These are phyloP conservation scores for Schizaphis graminum DNA, from an alignment of 2,888 invertebrate genomes.

Conservation along the genomic window DNA sequence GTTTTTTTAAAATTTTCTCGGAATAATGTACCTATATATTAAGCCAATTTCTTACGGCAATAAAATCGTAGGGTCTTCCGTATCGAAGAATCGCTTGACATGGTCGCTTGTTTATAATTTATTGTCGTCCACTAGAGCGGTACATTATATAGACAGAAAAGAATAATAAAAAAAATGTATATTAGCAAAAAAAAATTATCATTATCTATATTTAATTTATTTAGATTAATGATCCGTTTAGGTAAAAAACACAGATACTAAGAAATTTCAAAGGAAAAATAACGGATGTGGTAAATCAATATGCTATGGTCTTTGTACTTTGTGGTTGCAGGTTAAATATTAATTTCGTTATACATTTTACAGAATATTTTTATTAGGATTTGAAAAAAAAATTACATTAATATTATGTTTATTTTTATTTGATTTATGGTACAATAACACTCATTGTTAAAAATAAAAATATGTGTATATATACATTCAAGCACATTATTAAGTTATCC, in stretches of 20 bases:
- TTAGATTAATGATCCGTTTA: conserved; percentile 45
- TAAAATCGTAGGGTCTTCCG: conserved; percentile 27
- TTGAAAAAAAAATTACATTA: background rate
- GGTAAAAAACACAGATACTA: background rate
- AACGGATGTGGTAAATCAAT: conserved; percentile 47
- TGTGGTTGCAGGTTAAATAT: background rate
- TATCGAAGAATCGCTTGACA: conserved; percentile 29
- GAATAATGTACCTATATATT: background rate
- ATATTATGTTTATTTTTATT: background rate
- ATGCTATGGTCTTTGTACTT: conserved; percentile 17
- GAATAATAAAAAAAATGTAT: background rate
- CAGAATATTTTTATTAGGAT: background rate
- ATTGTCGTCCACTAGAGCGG: conserved; percentile 32
- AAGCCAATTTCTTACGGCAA: conserved; percentile 50
- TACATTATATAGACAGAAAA: conserved; percentile 17
- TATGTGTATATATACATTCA: background rate
- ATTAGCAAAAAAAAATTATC: conserved; percentile 42
- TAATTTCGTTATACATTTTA: background rate
- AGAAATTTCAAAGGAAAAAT: conserved; percentile 17
- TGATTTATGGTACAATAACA: background rate
- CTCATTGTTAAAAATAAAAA: background rate
- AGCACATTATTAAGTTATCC: background rate
- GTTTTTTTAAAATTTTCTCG: background rate
- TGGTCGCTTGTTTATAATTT: conserved; percentile 42
- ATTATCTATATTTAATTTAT: conserved; percentile 38